Evolutionary conservation across 2,797 vertebrate species (phyloP).

Genomic region (Helicolenus hilgendorfi): DNA sequence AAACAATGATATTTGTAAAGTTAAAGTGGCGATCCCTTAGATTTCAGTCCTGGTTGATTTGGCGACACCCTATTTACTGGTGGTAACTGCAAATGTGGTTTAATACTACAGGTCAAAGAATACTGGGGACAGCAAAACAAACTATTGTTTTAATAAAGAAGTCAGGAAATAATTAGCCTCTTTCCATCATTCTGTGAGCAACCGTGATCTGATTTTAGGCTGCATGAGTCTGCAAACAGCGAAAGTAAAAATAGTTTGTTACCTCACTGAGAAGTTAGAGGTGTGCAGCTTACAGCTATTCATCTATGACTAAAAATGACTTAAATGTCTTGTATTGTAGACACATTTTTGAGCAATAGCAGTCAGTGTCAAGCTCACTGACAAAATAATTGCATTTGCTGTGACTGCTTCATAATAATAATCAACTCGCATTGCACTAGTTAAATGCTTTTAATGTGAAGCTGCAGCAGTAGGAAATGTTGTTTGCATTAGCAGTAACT

Average conservation of each 20-base stretch:
- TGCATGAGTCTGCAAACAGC: not conserved
- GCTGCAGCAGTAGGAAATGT: no score
- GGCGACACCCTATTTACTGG: not conserved
- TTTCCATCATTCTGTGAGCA: no score
- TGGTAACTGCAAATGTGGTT: not conserved
- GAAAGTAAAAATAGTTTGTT: not conserved
- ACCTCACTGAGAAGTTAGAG: not conserved
- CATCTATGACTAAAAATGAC: not conserved
- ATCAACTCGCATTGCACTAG: not conserved
- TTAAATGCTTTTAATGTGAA: not conserved
- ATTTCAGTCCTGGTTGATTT: not conserved
- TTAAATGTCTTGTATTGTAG: not conserved
- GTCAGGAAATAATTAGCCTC: no score
- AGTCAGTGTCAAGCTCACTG: not conserved
- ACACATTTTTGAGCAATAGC: not conserved
- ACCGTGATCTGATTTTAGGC: not conserved
- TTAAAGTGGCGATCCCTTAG: not conserved
- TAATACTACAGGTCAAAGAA: not conserved
- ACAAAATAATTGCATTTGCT: not conserved
- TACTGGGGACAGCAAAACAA: accelerated
- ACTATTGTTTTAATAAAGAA: not conserved
- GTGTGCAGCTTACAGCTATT: not conserved
- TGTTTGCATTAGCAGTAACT: no score
- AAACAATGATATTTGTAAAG: not conserved
- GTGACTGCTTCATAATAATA: not conserved